Conservation (phyloP, 2,888 invertebrate species). For the Campoplex capitator region DNA sequence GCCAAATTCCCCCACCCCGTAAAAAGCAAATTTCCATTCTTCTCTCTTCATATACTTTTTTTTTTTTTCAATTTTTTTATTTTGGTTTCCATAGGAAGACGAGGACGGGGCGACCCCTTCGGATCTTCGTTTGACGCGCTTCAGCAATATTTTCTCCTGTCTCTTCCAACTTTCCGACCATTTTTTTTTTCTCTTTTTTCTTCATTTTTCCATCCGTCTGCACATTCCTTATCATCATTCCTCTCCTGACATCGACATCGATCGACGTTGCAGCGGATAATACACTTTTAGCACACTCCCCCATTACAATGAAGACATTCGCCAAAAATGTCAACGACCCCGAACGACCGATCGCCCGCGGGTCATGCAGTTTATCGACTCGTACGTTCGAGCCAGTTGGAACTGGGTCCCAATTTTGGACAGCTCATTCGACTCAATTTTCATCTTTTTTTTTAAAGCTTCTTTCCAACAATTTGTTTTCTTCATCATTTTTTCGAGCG, state of each 20-base stretch:
- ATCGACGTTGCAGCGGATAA: background rate
- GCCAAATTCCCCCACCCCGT: slow-evolving; percentile 22
- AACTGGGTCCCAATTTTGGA: background rate
- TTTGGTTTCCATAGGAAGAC: background rate
- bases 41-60: background rate
- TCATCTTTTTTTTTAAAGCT: background rate
- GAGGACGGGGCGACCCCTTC: slow-evolving; percentile 63
- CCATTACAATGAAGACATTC: background rate
- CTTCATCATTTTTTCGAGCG: background rate
- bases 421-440: background rate
- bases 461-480: background rate
- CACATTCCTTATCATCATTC: background rate
- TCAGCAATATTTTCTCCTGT: slow-evolving; percentile 4
- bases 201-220: background rate
- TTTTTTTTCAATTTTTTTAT: background rate
- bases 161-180: background rate
- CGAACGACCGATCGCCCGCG: background rate
- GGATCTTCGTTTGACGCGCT: slow-evolving; percentile 30
- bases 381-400: background rate
- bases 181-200: too few relatives aligned
- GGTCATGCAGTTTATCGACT: background rate
- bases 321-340: slow-evolving; percentile 5
- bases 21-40: slow-evolving; percentile 14
- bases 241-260: slow-evolving; percentile 10
- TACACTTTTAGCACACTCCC: background rate